A percentile compares a stretch with the other conserved stretches of the same genome.
Evolutionary conservation across 2,888 invertebrate genomes (phyloP).

Genomic region (Neria commutata): DNA sequence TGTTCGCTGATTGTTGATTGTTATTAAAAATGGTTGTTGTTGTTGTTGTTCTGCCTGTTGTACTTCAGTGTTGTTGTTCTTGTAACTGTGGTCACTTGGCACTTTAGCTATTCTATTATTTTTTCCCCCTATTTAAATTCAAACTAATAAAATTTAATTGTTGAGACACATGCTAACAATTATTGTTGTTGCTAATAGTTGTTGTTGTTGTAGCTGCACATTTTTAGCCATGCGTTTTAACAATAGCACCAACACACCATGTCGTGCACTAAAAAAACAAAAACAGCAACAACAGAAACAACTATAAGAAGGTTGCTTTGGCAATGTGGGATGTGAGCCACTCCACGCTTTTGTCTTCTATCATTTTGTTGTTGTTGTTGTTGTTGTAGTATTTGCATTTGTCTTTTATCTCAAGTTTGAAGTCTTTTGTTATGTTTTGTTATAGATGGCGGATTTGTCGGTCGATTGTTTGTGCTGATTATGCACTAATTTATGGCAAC

Average conservation of each 20-base stretch:
- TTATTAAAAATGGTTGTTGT: too few relatives aligned
- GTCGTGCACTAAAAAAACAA: too few relatives aligned
- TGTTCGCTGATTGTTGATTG: too few relatives aligned
- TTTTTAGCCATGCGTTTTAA: too few relatives aligned
- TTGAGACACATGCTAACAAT: slow-evolving; percentile 7
- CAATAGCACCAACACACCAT: too few relatives aligned
- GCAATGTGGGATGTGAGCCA: too few relatives aligned
- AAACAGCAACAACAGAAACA: too few relatives aligned
- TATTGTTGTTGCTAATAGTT: background rate
- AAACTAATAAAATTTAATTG: slow-evolving; percentile 6
- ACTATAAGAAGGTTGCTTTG: too few relatives aligned
- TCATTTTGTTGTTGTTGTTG: too few relatives aligned
- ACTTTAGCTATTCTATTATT: background rate
- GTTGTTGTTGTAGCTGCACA: background rate
- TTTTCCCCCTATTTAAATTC: background rate
- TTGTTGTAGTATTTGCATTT: slow-evolving; percentile 34
- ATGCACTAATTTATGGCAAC: slow-evolving; percentile 50
- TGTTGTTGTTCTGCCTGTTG: too few relatives aligned
- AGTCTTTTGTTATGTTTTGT: too few relatives aligned
- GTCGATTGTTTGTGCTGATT: slow-evolving; percentile 46
- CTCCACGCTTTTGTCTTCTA: background rate
- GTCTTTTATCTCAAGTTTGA: slow-evolving; percentile 30
- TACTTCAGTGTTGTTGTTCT: too few relatives aligned
- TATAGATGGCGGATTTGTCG: slow-evolving; percentile 49
- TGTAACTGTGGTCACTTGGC: background rate